phyloP scores from a whole-genome alignment of 2,888 invertebrate genomes.

The Euproctis similis region DNA sequence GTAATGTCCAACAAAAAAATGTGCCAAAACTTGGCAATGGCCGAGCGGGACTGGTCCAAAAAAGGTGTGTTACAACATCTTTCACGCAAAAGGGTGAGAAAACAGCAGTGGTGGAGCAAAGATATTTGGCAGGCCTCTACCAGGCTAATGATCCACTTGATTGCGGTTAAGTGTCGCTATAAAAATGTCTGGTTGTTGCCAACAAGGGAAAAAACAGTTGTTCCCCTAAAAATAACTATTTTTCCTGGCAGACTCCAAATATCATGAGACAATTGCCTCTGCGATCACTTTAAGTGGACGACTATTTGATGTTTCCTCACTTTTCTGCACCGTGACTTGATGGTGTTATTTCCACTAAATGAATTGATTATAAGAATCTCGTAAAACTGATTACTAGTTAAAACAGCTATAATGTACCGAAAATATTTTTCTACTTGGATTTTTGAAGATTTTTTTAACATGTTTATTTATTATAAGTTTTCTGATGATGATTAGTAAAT shows the following conservation, averaged over 20 bases:
- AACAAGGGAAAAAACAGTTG: conserved; percentile 67
- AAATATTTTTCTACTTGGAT: too few relatives aligned
- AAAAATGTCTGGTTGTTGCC: conserved; percentile 70
- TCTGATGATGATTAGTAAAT: too few relatives aligned
- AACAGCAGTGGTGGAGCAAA: conserved; percentile 52
- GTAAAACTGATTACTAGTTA: too few relatives aligned
- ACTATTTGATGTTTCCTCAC: conserved; percentile 53
- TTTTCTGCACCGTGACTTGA: conserved; percentile 34
- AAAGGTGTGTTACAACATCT: conserved; percentile 60
- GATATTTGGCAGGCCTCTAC: conserved; percentile 73
- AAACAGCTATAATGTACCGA: too few relatives aligned
- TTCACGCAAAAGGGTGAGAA: conserved; percentile 64
- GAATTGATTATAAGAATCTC: too few relatives aligned
- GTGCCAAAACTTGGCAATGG: conserved; percentile 50
- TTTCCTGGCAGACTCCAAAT: conserved; percentile 65
- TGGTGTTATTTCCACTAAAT: conserved; percentile 36
- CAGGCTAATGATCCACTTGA: conserved; percentile 73
- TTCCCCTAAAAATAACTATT: conserved; percentile 65
- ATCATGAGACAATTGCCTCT: conserved; percentile 67
- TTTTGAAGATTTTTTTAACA: too few relatives aligned
- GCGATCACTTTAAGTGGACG: conserved; percentile 56
- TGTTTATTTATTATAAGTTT: too few relatives aligned
- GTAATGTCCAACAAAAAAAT: conserved; percentile 30
- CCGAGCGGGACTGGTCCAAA: conserved; percentile 41
- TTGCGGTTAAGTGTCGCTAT: conserved; percentile 73